Percentiles rank a stretch among this genome's conserved stretches.
phyloP scores from a whole-genome alignment of 2,113 vertebrate genomes.

The Tichodroma muraria region DNA sequence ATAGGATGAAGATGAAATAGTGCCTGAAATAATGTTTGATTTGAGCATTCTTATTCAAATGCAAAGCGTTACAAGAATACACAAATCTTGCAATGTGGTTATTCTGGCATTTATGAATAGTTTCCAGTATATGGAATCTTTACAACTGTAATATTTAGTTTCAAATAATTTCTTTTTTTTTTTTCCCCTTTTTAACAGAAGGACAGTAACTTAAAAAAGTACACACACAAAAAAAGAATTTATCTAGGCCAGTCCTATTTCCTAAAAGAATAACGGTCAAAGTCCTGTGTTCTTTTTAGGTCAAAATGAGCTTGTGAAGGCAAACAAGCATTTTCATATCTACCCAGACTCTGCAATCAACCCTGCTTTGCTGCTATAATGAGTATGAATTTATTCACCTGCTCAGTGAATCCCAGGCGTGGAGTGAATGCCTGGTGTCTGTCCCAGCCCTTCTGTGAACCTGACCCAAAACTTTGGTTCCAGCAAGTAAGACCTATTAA shows the following conservation, averaged over 20 bases:
- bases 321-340: neutral
- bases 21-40: neutral
- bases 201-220: neutral
- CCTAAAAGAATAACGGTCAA: neutral
- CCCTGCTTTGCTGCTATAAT: neutral
- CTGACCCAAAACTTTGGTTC: neutral
- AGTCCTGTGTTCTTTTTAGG: neutral
- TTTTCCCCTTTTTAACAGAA: neutral
- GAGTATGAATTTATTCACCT: neutral
- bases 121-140: neutral
- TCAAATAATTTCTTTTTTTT: neutral
- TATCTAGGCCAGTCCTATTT: neutral
- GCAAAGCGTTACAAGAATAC: neutral
- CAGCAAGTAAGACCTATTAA: neutral
- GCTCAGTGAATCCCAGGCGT: neutral
- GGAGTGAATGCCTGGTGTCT: neutral
- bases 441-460: neutral
- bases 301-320: neutral
- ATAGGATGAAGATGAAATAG: neutral
- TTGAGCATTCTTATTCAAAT: neutral
- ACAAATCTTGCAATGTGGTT: neutral
- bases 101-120: neutral
- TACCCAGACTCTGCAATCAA: neutral
- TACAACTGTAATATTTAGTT: neutral
- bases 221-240: neutral